Conservation (phyloP, 2,797 vertebrate species). For the Sebastes vulpes region DNA sequence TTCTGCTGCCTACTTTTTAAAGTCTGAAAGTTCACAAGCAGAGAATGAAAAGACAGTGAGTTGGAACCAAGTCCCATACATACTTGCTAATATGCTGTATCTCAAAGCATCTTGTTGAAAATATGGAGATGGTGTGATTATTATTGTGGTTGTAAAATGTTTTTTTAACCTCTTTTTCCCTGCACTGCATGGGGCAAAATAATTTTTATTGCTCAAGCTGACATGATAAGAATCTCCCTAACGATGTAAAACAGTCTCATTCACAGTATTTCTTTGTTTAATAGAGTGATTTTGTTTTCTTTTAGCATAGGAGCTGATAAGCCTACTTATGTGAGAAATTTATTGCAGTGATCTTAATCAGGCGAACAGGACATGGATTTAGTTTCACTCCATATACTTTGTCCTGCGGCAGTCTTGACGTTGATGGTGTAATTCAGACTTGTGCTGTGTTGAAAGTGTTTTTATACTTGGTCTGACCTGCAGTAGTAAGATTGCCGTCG, state of each 20-base stretch:
- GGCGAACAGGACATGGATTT: neutral
- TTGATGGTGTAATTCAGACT: neutral
- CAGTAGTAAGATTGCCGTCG: neutral
- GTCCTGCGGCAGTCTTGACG: neutral
- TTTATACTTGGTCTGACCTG: neutral
- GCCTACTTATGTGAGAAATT: neutral
- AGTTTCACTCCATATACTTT: neutral
- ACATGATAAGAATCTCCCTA: neutral
- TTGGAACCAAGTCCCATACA: neutral
- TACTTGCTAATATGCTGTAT: neutral
- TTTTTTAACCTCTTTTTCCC: no score
- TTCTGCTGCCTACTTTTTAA: neutral
- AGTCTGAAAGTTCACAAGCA: neutral
- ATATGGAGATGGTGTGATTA: no score
- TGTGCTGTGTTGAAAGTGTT: neutral
- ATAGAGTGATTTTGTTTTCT: neutral
- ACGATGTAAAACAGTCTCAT: neutral
- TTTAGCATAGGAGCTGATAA: neutral
- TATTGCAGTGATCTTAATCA: neutral
- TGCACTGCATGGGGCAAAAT: no score
- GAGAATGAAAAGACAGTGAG: neutral
- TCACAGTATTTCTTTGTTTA: neutral
- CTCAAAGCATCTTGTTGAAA: no score
- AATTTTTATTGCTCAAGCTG: no score
- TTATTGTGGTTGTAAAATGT: no score